Conservation (phyloP, 53 echinoderm and acorn worm genomes). For the Luidia sarsii region DNA sequence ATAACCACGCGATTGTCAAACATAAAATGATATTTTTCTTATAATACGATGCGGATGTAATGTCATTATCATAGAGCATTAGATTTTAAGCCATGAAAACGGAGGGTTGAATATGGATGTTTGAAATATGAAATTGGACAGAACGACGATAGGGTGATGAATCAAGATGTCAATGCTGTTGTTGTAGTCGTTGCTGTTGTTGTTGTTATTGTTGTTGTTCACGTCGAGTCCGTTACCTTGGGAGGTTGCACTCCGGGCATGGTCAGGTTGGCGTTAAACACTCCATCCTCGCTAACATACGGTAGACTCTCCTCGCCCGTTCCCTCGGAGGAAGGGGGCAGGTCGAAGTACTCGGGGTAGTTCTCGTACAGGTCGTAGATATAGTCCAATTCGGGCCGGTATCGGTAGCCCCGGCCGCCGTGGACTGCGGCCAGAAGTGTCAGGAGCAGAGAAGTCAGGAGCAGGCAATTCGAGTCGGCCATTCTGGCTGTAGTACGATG, state of each 20-base stretch:
- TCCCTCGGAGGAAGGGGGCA: background rate
- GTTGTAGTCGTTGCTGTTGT: no score
- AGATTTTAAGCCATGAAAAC: no score
- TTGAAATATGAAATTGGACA: no score
- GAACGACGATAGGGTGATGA: no score
- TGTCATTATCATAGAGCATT: no score
- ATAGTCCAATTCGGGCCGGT: constrained; percentile 22
- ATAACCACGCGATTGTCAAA: no score
- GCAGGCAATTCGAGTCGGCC: constrained; percentile 13
- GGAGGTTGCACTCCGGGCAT: constrained; percentile 73
- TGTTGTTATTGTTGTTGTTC: no score
- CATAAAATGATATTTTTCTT: no score
- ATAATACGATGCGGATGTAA: no score
- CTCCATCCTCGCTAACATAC: constrained; percentile 37
- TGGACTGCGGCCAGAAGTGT: background rate
- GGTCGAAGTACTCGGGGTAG: constrained; percentile 28
- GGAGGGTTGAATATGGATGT: no score
- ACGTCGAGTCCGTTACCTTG: constrained; percentile 12
- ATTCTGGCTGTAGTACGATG: constrained; percentile 12
- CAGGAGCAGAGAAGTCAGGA: background rate
- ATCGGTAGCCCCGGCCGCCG: background rate
- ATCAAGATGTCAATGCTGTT: no score
- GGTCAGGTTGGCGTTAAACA: constrained; percentile 62
- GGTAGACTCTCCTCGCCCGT: background rate
- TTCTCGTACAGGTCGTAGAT: constrained; percentile 7